Evolutionary conservation across 2,888 invertebrate species (phyloP), one percentile per base, ranked within the genome.

Genomic region (Drosophila colorata): DNA sequence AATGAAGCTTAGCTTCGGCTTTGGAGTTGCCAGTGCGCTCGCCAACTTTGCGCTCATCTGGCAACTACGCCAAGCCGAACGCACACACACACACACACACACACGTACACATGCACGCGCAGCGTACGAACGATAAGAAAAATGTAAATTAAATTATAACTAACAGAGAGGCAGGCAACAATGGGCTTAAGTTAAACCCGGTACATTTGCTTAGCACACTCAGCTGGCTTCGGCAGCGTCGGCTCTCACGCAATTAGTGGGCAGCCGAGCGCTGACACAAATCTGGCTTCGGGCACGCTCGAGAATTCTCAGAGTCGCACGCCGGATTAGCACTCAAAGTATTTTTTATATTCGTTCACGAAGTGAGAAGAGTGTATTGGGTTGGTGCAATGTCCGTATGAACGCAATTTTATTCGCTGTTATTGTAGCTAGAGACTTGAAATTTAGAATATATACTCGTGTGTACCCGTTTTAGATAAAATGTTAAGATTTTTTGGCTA

Each of bases 111-210:
- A 44, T n/a, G 37, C 46, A 44, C 40, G 33, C 51, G 28, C 56
- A 56, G 11, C 16, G 4, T 6, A 51, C 60, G 48, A 51, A 46
- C 57, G 73, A 69, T 74, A 71, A 80, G 80, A 41, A 79, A 70
- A 74, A 72, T 83, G 69, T 77, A 83, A 85, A 83, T 85, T 83
- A 80, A 83, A 83, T 83, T 83, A 85, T 83, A 80, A 79, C 81
- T 84, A 79, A 77, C 48, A 44, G 58, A 63, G 49, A 33, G 33
- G 13, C 33, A 13, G 13, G 49, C 80, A 85, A 83, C 83, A 85
- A 83, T 77, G 48, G 55, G 48, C 77, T 63, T 69, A 74, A 77
- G 77, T 68, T 63, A 69, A 69, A 41, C 69, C 59, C 69, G 53
- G 68, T 59, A 70, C 67, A 60, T 71, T 68, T 58, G 66, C 72